These are phyloP conservation scores for Agelaius phoeniceus DNA, from an alignment of 2,113 vertebrate species.

Conservation along the genomic window DNA sequence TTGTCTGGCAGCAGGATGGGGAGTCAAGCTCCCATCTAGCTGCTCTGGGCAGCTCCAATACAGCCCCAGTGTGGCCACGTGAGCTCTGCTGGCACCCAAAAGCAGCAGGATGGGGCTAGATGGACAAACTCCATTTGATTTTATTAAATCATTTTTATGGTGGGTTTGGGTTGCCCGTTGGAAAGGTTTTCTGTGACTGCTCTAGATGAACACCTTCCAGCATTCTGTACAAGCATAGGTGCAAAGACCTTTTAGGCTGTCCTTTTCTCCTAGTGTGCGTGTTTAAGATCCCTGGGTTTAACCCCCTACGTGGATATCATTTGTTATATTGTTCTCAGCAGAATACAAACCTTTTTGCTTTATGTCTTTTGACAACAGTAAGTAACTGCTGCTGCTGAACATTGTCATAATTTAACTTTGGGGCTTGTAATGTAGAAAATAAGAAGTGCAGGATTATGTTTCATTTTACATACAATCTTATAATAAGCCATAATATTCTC, in stretches of 20 bases:
- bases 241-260: not conserved
- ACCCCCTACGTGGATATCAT: rapidly evolving
- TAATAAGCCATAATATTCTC: constrained; percentile 7
- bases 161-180: not conserved
- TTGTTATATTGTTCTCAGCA: not conserved
- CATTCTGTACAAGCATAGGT: not conserved
- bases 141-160: not conserved
- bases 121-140: not conserved
- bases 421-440: not conserved
- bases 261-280: not conserved
- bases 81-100: not conserved
- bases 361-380: constrained; percentile 13
- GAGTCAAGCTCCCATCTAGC: not conserved
- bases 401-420: not conserved
- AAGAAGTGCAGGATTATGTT: not conserved
- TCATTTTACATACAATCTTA: not conserved
- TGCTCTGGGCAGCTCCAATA: not conserved
- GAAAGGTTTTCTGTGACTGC: not conserved
- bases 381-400: not conserved
- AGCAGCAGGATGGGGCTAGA: not conserved
- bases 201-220: not conserved
- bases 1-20: not conserved
- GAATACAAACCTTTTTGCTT: not conserved
- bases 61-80: not conserved
- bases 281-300: not conserved